These are phyloP conservation scores for Drosophila barbarae DNA, from an alignment of 2,888 invertebrate species.

Conservation along the genomic window DNA sequence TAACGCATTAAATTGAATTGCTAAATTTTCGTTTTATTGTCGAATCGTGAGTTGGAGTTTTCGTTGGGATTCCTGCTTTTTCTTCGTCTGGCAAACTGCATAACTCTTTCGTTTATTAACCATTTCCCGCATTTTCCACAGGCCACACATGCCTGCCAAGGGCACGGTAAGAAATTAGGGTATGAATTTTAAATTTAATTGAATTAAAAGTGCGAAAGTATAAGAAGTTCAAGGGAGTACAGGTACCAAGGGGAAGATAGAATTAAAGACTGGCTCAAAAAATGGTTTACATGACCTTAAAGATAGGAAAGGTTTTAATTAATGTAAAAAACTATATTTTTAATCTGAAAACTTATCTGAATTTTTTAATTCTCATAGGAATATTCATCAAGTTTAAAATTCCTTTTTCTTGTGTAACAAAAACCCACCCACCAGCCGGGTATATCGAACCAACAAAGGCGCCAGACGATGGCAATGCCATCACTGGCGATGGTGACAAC, in stretches of 20 bases:
- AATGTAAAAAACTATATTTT: neutral
- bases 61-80: constrained; percentile 24
- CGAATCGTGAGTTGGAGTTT: constrained; percentile 47
- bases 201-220: neutral
- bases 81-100: constrained; percentile 42
- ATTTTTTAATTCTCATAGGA: accelerated
- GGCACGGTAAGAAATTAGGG: neutral
- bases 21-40: constrained; percentile 72
- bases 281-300: neutral
- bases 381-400: neutral
- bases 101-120: constrained; percentile 73
- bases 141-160: constrained; percentile 2
- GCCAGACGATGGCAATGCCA: constrained; percentile 41
- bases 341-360: neutral
- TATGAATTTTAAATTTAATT: too few species aligned
- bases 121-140: constrained; percentile 53
- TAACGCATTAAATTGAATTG: constrained; percentile 72
- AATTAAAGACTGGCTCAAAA: too few species aligned
- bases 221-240: too few species aligned
- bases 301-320: neutral
- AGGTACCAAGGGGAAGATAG: too few species aligned
- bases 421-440: constrained; percentile 3
- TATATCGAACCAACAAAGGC: constrained; percentile 73
- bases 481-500: constrained; percentile 67
- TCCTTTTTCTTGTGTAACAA: constrained; percentile 3